A percentile compares a stretch with the other conserved stretches of the same genome.
phyloP scores from a whole-genome alignment of 2,888 invertebrate genomes.

The Tipula helvola region DNA sequence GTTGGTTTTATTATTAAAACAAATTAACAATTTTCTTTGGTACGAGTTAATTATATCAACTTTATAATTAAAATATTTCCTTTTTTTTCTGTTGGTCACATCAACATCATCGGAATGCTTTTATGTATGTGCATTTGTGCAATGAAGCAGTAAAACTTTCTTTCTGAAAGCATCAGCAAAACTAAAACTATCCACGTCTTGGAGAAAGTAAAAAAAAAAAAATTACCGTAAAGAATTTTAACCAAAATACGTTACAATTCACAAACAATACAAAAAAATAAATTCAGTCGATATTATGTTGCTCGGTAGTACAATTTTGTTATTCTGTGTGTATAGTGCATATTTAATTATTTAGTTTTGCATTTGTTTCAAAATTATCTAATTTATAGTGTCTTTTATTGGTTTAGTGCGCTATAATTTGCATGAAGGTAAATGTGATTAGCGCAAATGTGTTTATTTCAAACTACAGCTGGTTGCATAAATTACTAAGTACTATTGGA shows the following conservation, averaged over 20 bases:
- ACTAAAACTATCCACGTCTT: neutral
- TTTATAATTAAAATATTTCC: neutral
- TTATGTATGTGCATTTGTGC: neutral
- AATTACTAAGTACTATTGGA: too few species aligned
- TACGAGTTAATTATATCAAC: neutral
- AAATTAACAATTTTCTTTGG: neutral
- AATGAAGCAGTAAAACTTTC: neutral
- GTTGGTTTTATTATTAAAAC: too few species aligned
- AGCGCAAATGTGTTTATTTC: neutral
- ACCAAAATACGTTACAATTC: neutral
- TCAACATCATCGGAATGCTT: neutral
- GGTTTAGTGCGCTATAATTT: neutral
- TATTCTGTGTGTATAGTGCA: neutral
- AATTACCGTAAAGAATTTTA: neutral
- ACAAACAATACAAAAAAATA: neutral
- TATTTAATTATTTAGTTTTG: neutral
- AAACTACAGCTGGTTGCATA: too few species aligned
- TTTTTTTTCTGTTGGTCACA: neutral
- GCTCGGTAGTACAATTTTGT: neutral
- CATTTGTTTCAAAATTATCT: neutral
- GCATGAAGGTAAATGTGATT: neutral
- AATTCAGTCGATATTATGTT: neutral
- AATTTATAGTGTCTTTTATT: neutral
- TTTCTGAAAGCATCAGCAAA: neutral
- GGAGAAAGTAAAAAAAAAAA: neutral